A percentile compares a stretch with the other conserved stretches of the same genome.
Evolutionary conservation across 35 echinoderm and acorn worm genomes (phyloP).

Genomic region (Apostichopus parvimensis): DNA sequence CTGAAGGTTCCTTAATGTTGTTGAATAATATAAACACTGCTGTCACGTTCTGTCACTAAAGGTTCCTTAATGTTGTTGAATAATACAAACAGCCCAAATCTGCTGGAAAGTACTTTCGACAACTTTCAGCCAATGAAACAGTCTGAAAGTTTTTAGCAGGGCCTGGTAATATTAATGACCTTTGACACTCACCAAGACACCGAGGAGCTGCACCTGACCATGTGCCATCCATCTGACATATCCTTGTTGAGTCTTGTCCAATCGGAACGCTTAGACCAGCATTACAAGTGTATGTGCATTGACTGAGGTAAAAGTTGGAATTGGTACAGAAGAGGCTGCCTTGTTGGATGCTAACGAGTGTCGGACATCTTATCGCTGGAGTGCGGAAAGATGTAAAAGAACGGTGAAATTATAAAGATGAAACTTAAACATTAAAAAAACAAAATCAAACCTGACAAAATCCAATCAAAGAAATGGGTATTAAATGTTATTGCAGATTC

Average conservation of each 20-base stretch:
- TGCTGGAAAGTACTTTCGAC: too few species aligned
- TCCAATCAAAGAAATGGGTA: neutral
- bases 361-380: neutral
- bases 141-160: too few species aligned
- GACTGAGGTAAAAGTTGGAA: constrained; percentile 10
- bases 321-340: neutral
- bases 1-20: too few species aligned
- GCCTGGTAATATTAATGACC: too few species aligned
- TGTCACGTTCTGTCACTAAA: too few species aligned
- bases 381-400: too few species aligned
- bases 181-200: neutral
- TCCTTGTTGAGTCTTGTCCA: neutral
- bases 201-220: neutral
- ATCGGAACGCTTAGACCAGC: neutral
- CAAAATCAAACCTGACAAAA: neutral
- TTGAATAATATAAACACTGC: too few species aligned
- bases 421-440: neutral
- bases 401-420: too few species aligned
- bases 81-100: too few species aligned
- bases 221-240: neutral
- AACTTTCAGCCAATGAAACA: too few species aligned
- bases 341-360: neutral
- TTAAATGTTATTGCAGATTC: neutral
- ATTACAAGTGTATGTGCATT: neutral
- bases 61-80: too few species aligned